These are phyloP conservation scores for Tachina grossa DNA, from an alignment of 2,888 invertebrate species.

Conservation along the genomic window DNA sequence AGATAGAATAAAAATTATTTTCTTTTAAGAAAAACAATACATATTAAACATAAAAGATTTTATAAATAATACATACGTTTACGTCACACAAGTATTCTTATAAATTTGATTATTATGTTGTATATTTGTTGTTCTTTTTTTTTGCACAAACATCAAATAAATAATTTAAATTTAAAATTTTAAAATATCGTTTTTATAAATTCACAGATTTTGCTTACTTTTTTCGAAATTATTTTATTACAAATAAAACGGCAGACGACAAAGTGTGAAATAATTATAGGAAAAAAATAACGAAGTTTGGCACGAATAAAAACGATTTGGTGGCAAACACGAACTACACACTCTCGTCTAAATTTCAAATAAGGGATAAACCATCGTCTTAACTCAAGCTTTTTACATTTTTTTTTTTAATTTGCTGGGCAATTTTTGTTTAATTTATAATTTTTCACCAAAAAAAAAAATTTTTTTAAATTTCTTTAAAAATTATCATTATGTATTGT, in stretches of 20 bases:
- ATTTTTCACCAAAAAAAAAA: not conserved
- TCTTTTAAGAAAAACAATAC: conserved; percentile 25
- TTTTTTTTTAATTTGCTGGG: conserved; percentile 18
- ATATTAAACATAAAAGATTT: conserved; percentile 37
- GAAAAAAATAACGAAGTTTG: conserved; percentile 51
- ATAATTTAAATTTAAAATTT: conserved; percentile 10
- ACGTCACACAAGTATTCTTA: conserved; percentile 38
- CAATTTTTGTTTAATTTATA: not conserved
- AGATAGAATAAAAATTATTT: conserved; percentile 11
- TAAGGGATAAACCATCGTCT: conserved; percentile 3
- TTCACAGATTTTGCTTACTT: conserved; percentile 37
- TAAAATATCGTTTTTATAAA: conserved; percentile 34
- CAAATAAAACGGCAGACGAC: conserved; percentile 50
- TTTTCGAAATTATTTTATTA: conserved; percentile 25
- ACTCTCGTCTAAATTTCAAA: conserved; percentile 48
- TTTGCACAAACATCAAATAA: conserved; percentile 5
- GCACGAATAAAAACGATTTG: conserved; percentile 45
- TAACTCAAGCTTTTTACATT: conserved; percentile 26
- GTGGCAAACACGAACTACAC: conserved; percentile 57
- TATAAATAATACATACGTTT: conserved; percentile 49
- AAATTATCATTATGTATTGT: not conserved
- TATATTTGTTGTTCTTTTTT: conserved; percentile 29
- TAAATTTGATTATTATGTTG: conserved; percentile 18
- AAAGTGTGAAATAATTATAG: conserved; percentile 54
- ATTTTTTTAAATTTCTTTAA: not conserved